Conservation (phyloP, 2,888 invertebrate genomes). For the Psylliodes chrysocephalus region DNA sequence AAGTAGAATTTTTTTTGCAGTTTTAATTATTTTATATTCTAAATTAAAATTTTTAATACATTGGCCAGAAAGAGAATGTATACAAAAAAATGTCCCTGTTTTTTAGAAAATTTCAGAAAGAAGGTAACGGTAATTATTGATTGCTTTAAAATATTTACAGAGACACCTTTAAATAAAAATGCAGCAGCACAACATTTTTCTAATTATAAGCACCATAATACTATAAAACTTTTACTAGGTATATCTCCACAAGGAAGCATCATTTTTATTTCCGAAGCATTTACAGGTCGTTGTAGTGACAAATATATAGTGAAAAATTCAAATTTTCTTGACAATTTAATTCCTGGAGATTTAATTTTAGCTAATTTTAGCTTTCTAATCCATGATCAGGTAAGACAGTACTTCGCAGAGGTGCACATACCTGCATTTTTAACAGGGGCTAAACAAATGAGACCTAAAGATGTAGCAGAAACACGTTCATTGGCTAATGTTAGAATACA, state of each 20-base stretch:
- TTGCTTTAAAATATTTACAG: slow-evolving; percentile 42
- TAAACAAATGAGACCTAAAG: background rate
- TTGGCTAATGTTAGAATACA: too few relatives aligned
- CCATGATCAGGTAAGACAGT: slow-evolving; percentile 5
- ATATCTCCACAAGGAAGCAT: slow-evolving; percentile 36
- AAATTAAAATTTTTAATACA: slow-evolving; percentile 15
- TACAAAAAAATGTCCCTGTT: slow-evolving; percentile 39
- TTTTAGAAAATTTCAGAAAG: slow-evolving; percentile 34
- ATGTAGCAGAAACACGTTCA: too few relatives aligned
- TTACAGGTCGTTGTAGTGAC: slow-evolving; percentile 26
- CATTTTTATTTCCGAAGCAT: slow-evolving; percentile 25
- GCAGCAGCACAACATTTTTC: slow-evolving; percentile 38
- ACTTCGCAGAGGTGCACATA: slow-evolving; percentile 3
- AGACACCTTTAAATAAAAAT: slow-evolving; percentile 28
- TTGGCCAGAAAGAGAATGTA: slow-evolving; percentile 37
- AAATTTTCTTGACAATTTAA: slow-evolving; percentile 17
- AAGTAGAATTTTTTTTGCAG: background rate
- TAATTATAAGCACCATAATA: slow-evolving; percentile 42
- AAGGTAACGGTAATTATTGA: slow-evolving; percentile 38
- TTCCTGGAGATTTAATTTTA: slow-evolving; percentile 24
- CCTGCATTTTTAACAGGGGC: slow-evolving; percentile 29
- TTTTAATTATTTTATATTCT: background rate
- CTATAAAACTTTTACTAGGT: slow-evolving; percentile 44
- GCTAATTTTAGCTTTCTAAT: slow-evolving; percentile 29
- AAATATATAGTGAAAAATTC: slow-evolving; percentile 26